phyloP scores from a whole-genome alignment of 2,888 invertebrate genomes.

The Eumerus sabulonum region DNA sequence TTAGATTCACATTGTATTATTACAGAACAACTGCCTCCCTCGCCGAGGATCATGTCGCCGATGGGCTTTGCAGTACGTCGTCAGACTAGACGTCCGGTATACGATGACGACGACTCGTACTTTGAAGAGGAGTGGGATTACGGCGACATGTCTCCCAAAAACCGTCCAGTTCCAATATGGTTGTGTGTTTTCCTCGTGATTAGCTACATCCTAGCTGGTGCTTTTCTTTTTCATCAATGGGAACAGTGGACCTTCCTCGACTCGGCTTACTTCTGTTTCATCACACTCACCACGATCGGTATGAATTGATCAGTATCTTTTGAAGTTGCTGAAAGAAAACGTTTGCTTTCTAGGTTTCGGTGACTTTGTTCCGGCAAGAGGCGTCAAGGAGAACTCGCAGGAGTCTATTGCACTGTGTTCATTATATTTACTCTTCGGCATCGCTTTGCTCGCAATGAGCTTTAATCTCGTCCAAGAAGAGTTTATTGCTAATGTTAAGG shows the following conservation, averaged over 20 bases:
- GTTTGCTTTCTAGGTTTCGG: conserved; percentile 83
- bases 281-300: conserved; percentile 94
- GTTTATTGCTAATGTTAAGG: conserved; percentile 92
- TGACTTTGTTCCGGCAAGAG: conserved; percentile 92
- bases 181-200: conserved; percentile 92
- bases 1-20: not conserved
- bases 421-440: conserved; percentile 95
- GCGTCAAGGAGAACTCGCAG: conserved; percentile 77
- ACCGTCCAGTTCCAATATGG: conserved; percentile 91
- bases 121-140: conserved; percentile 81
- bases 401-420: conserved; percentile 89
- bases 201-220: conserved; percentile 93
- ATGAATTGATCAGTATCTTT: conserved; percentile 14
- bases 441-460: conserved; percentile 96
- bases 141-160: conserved; percentile 77
- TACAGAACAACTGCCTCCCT: conserved; percentile 77
- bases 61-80: conserved; percentile 84
- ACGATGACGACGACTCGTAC: conserved; percentile 83
- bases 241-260: conserved; percentile 92
- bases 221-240: conserved; percentile 91
- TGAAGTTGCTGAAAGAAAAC: not conserved
- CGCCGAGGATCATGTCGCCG: conserved; percentile 85
- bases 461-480: conserved; percentile 97
- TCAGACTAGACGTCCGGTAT: conserved; percentile 80
- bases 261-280: conserved; percentile 96